Evolutionary conservation across 2,113 vertebrate genomes (phyloP), one percentile per base, ranked within the genome.

Genomic region (Phaethon lepturus): DNA sequence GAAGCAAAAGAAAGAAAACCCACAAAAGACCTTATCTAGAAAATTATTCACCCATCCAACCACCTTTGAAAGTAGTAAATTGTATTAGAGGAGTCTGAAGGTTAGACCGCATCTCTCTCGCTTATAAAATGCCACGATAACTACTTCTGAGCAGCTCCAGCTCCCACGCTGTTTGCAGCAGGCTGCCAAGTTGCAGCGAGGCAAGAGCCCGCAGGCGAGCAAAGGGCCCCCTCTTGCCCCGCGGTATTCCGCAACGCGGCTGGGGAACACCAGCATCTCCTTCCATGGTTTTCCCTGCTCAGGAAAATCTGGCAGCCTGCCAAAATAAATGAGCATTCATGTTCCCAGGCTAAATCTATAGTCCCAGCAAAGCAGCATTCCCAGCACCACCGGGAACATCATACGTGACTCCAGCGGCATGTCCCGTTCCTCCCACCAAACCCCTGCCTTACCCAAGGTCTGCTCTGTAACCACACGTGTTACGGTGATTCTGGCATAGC

Each of bases 371-470:
- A 59, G 53, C 31, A 23, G n/a, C 44, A 6, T 15, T 62, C 11
- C 58, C 75, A 14, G 58, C 28, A 19, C 16, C 17, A 8, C 62
- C 6, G 18, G 19, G 52, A 76, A 44, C 5, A 5, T 12, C 17
- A 1, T 5, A 5, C 16, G 4, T 10, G 19, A 28, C 13, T 7
- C 5, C 11, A 7, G 19, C 19, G 2, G 22, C 20, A 7, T 0
- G 2, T 13, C 40, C 26, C 11, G 0, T 12, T 52, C 33, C 47
- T 35, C 13, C 53, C 62, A 45, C 26, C 25, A 15, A 12, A 4
- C 28, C 40, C 44, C 38, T 35, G 19, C 53, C 35, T 31, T 11
- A 10, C 1, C 38, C 14, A 6, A 50, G 12, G 22, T 9, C 56
- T 15, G 47, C 16, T 53, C 24, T 3, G 10, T 25, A n/a, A 24